Base-by-base conservation (phyloP, 2,797 vertebrate species). In the Crenichthys baileyi region DNA sequence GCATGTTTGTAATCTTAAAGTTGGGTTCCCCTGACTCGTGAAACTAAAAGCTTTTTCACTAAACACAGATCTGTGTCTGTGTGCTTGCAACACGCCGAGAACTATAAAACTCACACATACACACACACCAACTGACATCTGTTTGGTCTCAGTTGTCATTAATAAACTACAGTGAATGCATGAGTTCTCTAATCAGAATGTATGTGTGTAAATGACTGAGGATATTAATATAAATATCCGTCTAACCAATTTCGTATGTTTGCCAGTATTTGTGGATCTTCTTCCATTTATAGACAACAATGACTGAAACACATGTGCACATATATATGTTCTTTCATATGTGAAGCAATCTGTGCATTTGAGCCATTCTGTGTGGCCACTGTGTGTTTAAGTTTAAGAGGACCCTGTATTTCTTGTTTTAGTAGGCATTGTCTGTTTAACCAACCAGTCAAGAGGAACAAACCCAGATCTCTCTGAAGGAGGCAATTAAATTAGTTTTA, bases 401-500 rank as follows among this genome's bases (percentile, higher is more conserved):
- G 74, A 80, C 76, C 84, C 76, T 76, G 51, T 75, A 75, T 81
- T 88, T 85, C 79, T 77, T 81, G 75, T 81, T 81, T 87, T 87
- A 76, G 63, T n/a, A 73, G 86, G 83, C 87, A 85, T 84, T 81
- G 82, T 90, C 82, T 80, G 88, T 83, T 83, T 75, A 93, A 87
- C 91, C 90, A 85, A 85, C 90, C 92, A 94, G 93, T 92, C 90
- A 87, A 77, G 89, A 77, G 78, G 87, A 92, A 90, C 90, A 81
- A 80, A 84, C 81, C 80, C 72, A 88, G 87, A 83, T 90, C 85
- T 76, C 77, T 88, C 85, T 70, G 89, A 91, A 93, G 68, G 51
- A 93, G 89, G 90, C 91, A 90, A 92, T 94, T 91, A 90, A 92
- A 92, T 93, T 85, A 89, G 86, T 79, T 84, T 85, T 80, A 84